Conservation (phyloP, 2,888 invertebrate species). For the Unio delphinus region DNA sequence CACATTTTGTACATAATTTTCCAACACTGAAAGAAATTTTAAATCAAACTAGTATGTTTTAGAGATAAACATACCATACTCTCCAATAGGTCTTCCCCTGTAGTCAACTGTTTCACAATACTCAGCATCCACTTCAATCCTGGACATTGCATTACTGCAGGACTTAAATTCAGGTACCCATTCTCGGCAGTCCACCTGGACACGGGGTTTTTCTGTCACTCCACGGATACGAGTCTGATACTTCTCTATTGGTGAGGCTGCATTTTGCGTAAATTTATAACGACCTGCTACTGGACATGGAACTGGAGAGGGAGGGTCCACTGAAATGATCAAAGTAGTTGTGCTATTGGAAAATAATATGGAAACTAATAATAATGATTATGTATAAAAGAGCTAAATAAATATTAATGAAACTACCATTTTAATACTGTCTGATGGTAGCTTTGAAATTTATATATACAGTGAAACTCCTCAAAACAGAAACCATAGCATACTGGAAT, state of each 20-base stretch:
- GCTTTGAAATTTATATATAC: too few relatives aligned
- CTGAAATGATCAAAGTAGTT: conserved; percentile 34
- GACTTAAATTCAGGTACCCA: conserved; percentile 96
- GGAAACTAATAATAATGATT: not conserved
- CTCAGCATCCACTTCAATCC: conserved; percentile 93
- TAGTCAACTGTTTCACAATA: conserved; percentile 97
- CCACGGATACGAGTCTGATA: conserved; percentile 96
- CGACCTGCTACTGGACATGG: conserved; percentile 97
- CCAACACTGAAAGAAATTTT: too few relatives aligned
- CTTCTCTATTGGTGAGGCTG: conserved; percentile 53
- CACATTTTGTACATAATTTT: too few relatives aligned
- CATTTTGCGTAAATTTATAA: conserved; percentile 91
- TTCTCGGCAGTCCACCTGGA: conserved; percentile 91
- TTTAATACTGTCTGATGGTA: too few relatives aligned
- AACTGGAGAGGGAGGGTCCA: conserved; percentile 84
- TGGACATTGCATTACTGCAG: conserved; percentile 91
- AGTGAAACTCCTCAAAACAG: too few relatives aligned
- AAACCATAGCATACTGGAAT: too few relatives aligned
- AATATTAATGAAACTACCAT: too few relatives aligned
- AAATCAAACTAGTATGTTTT: too few relatives aligned
- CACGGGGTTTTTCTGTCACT: conserved; percentile 93
- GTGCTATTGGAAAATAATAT: not conserved
- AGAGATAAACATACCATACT: conserved; percentile 78
- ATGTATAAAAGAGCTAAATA: not conserved
- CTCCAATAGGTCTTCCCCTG: conserved; percentile 87